A percentile compares a stretch with the other conserved stretches of the same genome.
phyloP scores from a whole-genome alignment of 2,888 invertebrate species.

The Eudasyphora cyanicolor region DNA sequence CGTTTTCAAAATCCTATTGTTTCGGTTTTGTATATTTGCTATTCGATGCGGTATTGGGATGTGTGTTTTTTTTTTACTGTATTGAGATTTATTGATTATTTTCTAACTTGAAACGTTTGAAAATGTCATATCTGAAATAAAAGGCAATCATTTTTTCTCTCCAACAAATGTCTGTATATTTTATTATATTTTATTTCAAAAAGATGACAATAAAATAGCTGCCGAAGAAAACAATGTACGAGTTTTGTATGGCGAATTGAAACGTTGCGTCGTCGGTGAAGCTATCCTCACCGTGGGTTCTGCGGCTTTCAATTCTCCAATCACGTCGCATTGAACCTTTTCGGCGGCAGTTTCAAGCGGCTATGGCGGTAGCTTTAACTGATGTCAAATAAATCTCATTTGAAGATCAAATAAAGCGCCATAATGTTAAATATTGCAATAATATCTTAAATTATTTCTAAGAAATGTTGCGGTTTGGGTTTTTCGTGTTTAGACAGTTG shows the following conservation, averaged over 20 bases:
- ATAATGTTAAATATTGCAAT: conserved; percentile 41
- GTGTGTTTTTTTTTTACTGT: neutral
- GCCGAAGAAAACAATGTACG: conserved; percentile 14
- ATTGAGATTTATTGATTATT: conserved; percentile 56
- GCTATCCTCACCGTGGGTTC: neutral
- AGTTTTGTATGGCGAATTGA: no score
- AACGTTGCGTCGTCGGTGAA: neutral
- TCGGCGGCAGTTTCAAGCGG: neutral
- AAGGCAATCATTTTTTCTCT: conserved; percentile 47
- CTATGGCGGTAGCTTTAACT: conserved; percentile 48
- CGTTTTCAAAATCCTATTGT: conserved; percentile 55
- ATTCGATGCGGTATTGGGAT: neutral
- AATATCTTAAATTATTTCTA: conserved; percentile 56
- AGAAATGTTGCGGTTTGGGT: conserved; percentile 48
- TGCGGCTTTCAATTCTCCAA: neutral
- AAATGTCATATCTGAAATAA: conserved; percentile 41
- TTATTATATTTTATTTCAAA: conserved; percentile 50
- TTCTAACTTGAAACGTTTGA: conserved; percentile 54
- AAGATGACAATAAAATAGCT: conserved; percentile 10
- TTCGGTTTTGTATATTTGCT: neutral
- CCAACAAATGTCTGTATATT: conserved; percentile 58
- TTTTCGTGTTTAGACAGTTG: neutral
- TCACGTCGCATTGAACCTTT: neutral
- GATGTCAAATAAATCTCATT: conserved; percentile 49
- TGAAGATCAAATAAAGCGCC: conserved; percentile 58